phyloP scores from a whole-genome alignment of 2,797 vertebrate genomes.

The Menidia menidia region DNA sequence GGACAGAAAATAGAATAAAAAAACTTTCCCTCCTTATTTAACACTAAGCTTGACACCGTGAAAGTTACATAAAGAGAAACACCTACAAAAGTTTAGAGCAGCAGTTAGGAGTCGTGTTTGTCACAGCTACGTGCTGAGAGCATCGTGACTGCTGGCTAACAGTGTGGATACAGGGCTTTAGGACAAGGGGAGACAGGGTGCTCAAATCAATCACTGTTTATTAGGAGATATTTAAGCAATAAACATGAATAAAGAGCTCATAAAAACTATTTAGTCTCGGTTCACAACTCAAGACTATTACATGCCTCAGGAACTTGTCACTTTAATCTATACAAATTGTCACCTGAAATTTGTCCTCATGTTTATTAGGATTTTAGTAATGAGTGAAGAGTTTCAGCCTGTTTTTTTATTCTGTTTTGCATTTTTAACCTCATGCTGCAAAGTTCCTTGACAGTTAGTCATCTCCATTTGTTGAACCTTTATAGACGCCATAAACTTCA shows the following conservation, averaged over 20 bases:
- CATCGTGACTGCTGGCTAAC: constrained; percentile 20
- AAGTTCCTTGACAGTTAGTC: constrained; percentile 20
- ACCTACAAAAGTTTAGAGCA: constrained; percentile 22
- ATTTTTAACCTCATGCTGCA: constrained; percentile 26
- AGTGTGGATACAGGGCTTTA: constrained; percentile 14
- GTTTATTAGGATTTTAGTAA: constrained; percentile 56
- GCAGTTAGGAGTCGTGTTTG: constrained; percentile 17
- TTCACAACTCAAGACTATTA: constrained; percentile 52
- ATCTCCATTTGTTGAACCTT: constrained; percentile 34
- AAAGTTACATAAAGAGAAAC: constrained; percentile 10
- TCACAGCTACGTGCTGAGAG: constrained; percentile 4
- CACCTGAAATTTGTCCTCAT: constrained; percentile 59
- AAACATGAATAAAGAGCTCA: constrained; percentile 59
- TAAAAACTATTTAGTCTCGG: constrained; percentile 62
- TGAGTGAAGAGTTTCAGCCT: constrained; percentile 41
- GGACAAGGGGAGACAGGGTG: constrained; percentile 34
- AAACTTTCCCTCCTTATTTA: constrained; percentile 2
- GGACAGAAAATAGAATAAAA: too few species aligned
- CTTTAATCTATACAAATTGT: constrained; percentile 40
- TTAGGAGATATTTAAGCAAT: constrained; percentile 54
- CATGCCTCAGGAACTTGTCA: constrained; percentile 15
- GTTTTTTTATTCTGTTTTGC: constrained; percentile 11
- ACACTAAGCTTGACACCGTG: neutral
- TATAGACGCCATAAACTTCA: constrained; percentile 33
- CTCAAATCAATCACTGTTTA: constrained; percentile 65